These are phyloP conservation scores for Nothobranchius kuhntae DNA, from an alignment of 2,113 vertebrate species.

Conservation along the genomic window DNA sequence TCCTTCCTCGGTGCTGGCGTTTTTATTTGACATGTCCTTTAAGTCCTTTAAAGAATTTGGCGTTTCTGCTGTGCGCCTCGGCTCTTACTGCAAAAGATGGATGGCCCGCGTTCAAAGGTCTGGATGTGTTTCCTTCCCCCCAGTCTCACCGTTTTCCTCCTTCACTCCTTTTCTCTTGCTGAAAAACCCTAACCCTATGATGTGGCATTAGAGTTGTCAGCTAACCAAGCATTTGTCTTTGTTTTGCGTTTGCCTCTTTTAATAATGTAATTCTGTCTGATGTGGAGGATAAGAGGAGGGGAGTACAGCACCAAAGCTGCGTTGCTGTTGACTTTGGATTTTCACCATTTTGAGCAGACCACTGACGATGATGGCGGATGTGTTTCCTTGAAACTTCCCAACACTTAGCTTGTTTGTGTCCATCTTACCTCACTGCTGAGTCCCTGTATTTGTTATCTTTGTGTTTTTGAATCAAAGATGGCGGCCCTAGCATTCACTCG, in stretches of 20 bases:
- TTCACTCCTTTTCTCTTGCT: slow-evolving; percentile 26
- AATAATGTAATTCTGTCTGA: slow-evolving; percentile 62
- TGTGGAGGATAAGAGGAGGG: slow-evolving; percentile 59
- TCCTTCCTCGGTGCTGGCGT: slow-evolving; percentile 48
- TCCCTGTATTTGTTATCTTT: slow-evolving; percentile 1
- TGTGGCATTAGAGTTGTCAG: slow-evolving; percentile 65
- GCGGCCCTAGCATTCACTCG: no score
- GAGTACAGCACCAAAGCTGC: slow-evolving; percentile 58
- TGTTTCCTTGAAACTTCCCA: slow-evolving; percentile 24
- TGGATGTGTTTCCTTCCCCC: slow-evolving; percentile 61
- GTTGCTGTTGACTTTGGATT: slow-evolving; percentile 47
- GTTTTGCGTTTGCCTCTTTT: slow-evolving; percentile 63
- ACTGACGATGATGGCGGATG: slow-evolving; percentile 41
- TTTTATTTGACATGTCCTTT: slow-evolving; percentile 79
- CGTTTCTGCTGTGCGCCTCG: slow-evolving; percentile 78
- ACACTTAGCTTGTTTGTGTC: slow-evolving; percentile 12
- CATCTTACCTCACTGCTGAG: slow-evolving; percentile 10
- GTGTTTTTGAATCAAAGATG: no score
- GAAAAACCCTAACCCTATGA: slow-evolving; percentile 43
- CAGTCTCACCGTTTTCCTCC: slow-evolving; percentile 3
- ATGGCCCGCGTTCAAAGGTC: slow-evolving; percentile 80
- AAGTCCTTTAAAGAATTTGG: slow-evolving; percentile 79
- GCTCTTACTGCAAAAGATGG: slow-evolving; percentile 81
- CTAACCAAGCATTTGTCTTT: slow-evolving; percentile 68
- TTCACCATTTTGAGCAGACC: slow-evolving; percentile 65